Evolutionary conservation across 2,113 vertebrate genomes (phyloP), one percentile per base, ranked within the genome.

Genomic region (Vombatus ursinus): DNA sequence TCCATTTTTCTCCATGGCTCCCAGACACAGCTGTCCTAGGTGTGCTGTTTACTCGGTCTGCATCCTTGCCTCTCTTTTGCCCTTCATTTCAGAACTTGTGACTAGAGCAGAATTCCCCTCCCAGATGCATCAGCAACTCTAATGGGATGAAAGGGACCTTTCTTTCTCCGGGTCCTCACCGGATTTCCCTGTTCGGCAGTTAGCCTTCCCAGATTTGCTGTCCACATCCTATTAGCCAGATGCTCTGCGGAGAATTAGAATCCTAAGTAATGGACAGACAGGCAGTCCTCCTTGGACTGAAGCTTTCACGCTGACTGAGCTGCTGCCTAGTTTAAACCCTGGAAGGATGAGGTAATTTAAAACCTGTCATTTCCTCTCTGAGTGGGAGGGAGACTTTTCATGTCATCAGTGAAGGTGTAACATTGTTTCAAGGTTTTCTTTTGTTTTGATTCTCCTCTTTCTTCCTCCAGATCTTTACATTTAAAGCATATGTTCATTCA

Each of bases 351-450:
- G 96, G 96, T 97, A 98, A 98, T 98, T 98, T 98, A 96, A 97
- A 98, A 98, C 93, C 97, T 98, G 98, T 97, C 98, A 98, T 98
- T 98, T 98, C 89, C 96, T 96, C 96, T 37, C 91, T 91, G 97
- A 98, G 96, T 93, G 92, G 95, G 94, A 97, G 52, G 95, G 97
- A 98, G 98, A 98, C 96, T 98, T 98, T 94, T 61, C 96, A 96
- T 96, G 95, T 97, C 96, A 98, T 97, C 97, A 97, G 91, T 93
- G 97, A 97, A 98, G 94, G 93, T 96, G 37, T 53, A 44, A 25
- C 84, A 50, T 95, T 97, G 89, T 94, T 94, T 96, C n/a, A 91
- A 95, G 94, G n/a, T 92, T 4, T 53, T 93, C 31, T 57, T 57
- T 57, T 57, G 52, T 91, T 92, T 89, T 44, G 26, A 23, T 57